These are phyloP conservation scores for Picus viridis DNA, from an alignment of 2,797 vertebrate genomes.

Conservation along the genomic window DNA sequence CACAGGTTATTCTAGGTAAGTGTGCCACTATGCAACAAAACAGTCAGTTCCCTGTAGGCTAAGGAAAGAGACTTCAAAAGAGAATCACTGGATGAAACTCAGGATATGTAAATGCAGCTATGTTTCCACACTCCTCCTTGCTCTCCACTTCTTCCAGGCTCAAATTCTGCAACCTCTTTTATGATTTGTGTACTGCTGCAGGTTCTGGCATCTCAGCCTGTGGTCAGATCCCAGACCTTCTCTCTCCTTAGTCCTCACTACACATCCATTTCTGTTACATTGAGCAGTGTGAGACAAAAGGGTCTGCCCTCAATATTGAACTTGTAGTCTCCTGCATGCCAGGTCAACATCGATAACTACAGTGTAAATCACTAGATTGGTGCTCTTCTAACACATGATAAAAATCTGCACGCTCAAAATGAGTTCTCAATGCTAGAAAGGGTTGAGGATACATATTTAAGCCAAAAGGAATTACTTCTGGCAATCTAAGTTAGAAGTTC, in stretches of 20 bases:
- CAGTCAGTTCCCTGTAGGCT: not conserved
- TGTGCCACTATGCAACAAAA: not conserved
- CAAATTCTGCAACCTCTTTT: not conserved
- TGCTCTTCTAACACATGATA: not conserved
- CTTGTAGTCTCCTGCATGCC: not conserved
- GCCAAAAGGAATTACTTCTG: not conserved
- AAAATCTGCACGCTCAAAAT: not conserved
- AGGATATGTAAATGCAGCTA: not conserved
- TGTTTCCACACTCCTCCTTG: not conserved
- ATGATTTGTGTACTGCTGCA: not conserved
- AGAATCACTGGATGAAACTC: not conserved
- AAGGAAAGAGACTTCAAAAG: not conserved
- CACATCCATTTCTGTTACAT: not conserved
- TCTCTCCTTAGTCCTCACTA: not conserved
- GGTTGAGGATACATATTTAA: not conserved
- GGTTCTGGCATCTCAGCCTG: not conserved
- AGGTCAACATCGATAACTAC: accelerated
- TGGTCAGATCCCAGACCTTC: not conserved
- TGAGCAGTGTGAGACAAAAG: not conserved
- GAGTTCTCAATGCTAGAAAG: not conserved
- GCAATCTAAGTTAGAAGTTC: not conserved
- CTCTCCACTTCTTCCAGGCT: not conserved
- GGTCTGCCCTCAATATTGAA: not conserved
- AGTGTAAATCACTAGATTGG: not conserved
- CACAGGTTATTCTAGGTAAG: not conserved